Conservation (phyloP, 2,888 invertebrate species). For the Uloborus plumipes region DNA sequence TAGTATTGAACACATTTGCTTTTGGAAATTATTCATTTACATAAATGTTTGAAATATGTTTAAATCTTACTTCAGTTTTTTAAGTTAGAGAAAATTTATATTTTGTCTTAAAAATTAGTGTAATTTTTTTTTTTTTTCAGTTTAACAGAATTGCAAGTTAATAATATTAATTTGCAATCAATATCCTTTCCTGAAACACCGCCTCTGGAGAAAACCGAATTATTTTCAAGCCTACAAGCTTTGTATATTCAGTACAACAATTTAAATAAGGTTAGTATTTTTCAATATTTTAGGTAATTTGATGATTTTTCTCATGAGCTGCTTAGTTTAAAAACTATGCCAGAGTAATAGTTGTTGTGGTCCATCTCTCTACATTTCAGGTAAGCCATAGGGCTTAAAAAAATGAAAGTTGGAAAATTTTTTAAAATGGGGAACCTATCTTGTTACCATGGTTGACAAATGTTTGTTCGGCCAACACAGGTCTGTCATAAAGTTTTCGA, state of each 20-base stretch:
- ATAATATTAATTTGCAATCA: conserved; percentile 73
- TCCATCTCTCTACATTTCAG: too few species aligned
- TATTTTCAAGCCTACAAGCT: conserved; percentile 80
- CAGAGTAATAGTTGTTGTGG: too few species aligned
- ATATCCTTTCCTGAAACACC: conserved; percentile 74
- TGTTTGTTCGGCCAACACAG: too few species aligned
- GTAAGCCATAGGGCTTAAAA: too few species aligned
- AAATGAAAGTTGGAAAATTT: too few species aligned
- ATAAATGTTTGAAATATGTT: neutral
- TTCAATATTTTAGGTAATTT: neutral
- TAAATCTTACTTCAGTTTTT: neutral
- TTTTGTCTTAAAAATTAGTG: neutral
- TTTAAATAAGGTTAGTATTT: conserved; percentile 80
- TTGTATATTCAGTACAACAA: conserved; percentile 83
- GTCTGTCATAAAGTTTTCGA: too few species aligned
- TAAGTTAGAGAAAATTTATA: neutral
- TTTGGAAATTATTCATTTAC: neutral
- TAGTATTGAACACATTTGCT: neutral
- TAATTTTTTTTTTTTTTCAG: conserved; percentile 71
- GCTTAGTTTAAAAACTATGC: too few species aligned
- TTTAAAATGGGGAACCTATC: too few species aligned
- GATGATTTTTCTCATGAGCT: too few species aligned
- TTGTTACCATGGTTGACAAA: too few species aligned
- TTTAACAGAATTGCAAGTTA: conserved; percentile 75
- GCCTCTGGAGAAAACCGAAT: conserved; percentile 74